Percentiles rank a stretch among this genome's conserved stretches.
Evolutionary conservation across 2,113 vertebrate genomes (phyloP).

Genomic region (Trichechus manatus): DNA sequence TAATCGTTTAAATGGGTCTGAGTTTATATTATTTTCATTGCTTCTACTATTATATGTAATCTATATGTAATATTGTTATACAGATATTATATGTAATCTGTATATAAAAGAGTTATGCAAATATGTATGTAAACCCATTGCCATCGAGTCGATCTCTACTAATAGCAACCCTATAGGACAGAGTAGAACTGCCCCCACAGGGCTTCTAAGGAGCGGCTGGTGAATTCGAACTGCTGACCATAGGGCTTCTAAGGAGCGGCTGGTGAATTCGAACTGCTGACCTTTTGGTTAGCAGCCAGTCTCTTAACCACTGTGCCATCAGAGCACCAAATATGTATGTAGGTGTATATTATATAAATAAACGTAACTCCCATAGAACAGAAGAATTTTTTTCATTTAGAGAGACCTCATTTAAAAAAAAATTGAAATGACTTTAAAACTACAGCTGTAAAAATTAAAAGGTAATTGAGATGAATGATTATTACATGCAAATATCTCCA

Average conservation of each 20-base stretch:
- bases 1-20: conserved; percentile 21
- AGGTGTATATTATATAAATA: not conserved
- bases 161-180: no score
- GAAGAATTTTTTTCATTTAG: conserved; percentile 2
- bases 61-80: not conserved
- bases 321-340: not conserved
- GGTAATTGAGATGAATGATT: not conserved
- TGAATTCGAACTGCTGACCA: no score
- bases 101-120: not conserved
- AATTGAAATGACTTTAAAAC: not conserved
- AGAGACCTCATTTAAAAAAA: not conserved
- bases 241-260: no score
- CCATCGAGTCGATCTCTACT: no score
- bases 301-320: no score
- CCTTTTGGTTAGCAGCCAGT: no score
- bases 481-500: not conserved
- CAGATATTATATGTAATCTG: not conserved
- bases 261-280: no score
- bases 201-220: no score
- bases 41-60: not conserved
- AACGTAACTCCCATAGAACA: not conserved
- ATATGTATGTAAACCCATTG: not conserved
- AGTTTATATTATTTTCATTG: not conserved
- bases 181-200: no score
- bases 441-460: not conserved